Base-by-base conservation (phyloP, 2,113 vertebrate genomes). In the Perccottus glenii region DNA sequence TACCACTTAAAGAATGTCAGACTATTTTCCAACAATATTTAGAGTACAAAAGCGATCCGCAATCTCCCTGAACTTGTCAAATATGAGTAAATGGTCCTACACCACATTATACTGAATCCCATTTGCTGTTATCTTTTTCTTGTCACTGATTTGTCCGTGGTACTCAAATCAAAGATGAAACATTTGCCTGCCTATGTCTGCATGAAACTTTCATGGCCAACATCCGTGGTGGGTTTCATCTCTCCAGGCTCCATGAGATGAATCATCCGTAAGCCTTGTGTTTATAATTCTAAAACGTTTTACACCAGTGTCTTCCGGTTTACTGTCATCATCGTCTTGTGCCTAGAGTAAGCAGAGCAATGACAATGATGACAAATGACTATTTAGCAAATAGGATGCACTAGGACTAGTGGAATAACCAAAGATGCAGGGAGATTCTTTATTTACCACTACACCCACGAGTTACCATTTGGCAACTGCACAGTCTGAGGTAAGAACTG, bases 401-500 rank as follows among this genome's bases (percentile, higher is more conserved):
- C n/a, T n/a, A n/a, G n/a, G 63, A 57, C 43, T 36, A 51, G 56
- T 42, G 15, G 59, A 71, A 42, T 9, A 40, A 75, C 62, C 46
- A 62, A 81, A 74, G 70, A 56, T 71, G 77, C 64, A 58, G 73
- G 77, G 58, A 55, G 2, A 53, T 35, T 56, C 46, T 55, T 38
- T 63, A 46, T 42, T 10, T 40, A 48, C 56, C 61, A 58, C 65
- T 32, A 27, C 43, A 63, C 64, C 42, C 42, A 43, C 42, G 10
- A 3, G 10, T 14, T 9, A 14, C 12, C 42, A 43, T 6, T 43
- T 46, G 12, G 42, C 64, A 82, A 60, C 77, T 73, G 70, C 68
- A 72, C 48, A 40, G 64, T 75, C 79, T 61, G 19, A 72, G 74
- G 85, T 46, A 85, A 75, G 72, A 82, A 81, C 57, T 70, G 33